Evolutionary conservation across 2,888 invertebrate genomes (phyloP).

Genomic region (Acronicta alni): DNA sequence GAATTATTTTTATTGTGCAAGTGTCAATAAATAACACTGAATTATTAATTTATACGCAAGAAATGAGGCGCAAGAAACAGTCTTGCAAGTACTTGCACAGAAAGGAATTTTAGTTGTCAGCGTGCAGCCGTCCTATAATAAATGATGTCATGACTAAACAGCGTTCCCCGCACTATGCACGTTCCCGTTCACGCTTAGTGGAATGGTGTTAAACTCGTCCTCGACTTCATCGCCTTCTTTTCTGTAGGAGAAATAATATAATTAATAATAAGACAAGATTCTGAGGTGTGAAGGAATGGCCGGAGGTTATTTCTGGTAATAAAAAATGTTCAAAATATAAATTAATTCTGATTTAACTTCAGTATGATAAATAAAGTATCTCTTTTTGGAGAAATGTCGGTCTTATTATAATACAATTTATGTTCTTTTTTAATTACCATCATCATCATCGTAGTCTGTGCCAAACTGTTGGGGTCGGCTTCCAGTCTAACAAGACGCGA

Average conservation of each 20-base stretch:
- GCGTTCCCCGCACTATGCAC: constrained; percentile 84
- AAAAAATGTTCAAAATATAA: no score
- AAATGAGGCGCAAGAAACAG: neutral
- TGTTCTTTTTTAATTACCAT: no score
- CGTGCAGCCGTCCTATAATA: constrained; percentile 54
- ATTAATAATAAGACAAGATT: constrained; percentile 8
- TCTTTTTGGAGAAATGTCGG: no score
- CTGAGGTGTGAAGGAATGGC: neutral
- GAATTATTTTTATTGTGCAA: constrained; percentile 13
- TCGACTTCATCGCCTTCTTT: constrained; percentile 86
- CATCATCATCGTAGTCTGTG: no score
- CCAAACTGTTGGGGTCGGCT: no score
- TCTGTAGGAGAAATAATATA: constrained; percentile 64
- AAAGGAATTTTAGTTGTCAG: constrained; percentile 43
- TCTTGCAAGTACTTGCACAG: neutral
- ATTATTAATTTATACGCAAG: neutral
- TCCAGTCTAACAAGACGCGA: no score
- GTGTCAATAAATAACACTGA: neutral
- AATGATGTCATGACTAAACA: constrained; percentile 69
- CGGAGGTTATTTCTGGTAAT: no score
- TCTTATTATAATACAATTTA: no score
- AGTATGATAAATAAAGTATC: no score
- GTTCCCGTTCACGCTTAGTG: constrained; percentile 82
- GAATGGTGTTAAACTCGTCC: constrained; percentile 87
- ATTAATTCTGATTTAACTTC: no score